Evolutionary conservation across 2,888 invertebrate genomes (phyloP), one percentile per base, ranked within the genome.

Genomic region (Mimachlamys varia): DNA sequence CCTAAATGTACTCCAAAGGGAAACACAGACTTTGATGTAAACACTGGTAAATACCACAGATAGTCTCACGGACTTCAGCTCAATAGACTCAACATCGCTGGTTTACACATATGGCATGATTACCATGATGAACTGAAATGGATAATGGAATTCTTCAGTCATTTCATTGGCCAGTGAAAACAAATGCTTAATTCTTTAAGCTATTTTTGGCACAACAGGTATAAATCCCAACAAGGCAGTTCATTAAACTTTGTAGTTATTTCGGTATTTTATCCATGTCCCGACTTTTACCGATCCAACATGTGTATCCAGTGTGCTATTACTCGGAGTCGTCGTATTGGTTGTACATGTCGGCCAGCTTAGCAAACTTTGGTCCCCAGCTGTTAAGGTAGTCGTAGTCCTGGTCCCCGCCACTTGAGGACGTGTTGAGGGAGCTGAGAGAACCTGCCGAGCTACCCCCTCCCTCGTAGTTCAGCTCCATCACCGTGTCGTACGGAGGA

Each of bases 401-500:
- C 97, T 99, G 99, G 95, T 98, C 98, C 97, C 98, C 98, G 97
- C 99, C 99, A 96, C 99, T 99, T 89, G 94, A 94, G 22, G 95
- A 94, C 96, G 97, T 97, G 95, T 99, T 99, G 95, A 99, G 97
- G 89, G 99, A 99, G 96, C 99, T 99, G 90, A 99, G 97, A 0
- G 99, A 99, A 90, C 99, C 99, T 87, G 99, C 99, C 92, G 99
- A 99, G 97, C 99, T 99, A 97, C 99, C 99, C 19, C 95, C 96
- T 87, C 99, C 99, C 97, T 99, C 99, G 96, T 99, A 99, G 91
- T 99, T 99, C 97, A 99, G 99, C 97, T 99, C 99, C 96, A 99
- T 98, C 94, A 99, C 97, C 97, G 99, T 99, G 97, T 99, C 99
- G 97, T 99, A 99, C 13, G 99, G 99, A 91, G 99, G 99, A 90